Base-by-base conservation (phyloP, 23 tunicate species). In the Corella eumyota region DNA sequence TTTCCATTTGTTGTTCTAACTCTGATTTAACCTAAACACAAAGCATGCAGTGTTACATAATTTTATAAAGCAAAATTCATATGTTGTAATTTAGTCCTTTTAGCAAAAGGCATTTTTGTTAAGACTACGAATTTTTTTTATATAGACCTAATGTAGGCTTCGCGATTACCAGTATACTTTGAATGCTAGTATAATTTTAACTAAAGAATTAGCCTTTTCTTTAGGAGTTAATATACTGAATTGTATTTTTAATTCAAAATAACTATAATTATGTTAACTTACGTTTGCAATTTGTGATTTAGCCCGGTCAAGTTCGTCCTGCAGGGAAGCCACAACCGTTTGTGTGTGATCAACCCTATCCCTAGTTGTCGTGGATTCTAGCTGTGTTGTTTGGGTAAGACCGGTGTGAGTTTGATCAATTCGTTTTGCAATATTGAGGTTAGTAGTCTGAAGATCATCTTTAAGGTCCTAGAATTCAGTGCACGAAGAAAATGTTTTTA, bases 291-390 rank as follows among this genome's bases (percentile, higher is more conserved):
- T 53, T 45, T 47, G 62, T 29, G 81, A 32, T 67, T 77, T 88
- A 0, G 96, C 79, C 32, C 48, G 34, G 65, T 73, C 77, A 2
- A 88, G 69, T 13, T 88, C 96, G 28, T 62, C 50, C 34, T 73
- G 77, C 11, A 88, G 88, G 47, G 59, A 15, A 23, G 36, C 56
- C 20, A 88, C 74, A 50, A 72, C n/a, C 6, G 71, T 72, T 30
- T 32, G 64, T 27, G 96, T 79, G 45, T 52, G 66, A 28, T 88
- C 96, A 11, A 88, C 85, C 26, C 40, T 60, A 1, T 81, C 85
- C 47, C 96, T 52, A 1, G 96, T 88, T 25, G 61, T 46, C 11
- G 47, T 62, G 36, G 96, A 88, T 73, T 88, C 96, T 25, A 35
- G 48, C 36, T 62, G 54, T 3, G 96, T 77, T 1, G 75, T 72